A percentile compares a stretch with the other conserved stretches of the same genome.
phyloP scores from a whole-genome alignment of 1,140 invertebrate genomes.

The Mya arenaria region DNA sequence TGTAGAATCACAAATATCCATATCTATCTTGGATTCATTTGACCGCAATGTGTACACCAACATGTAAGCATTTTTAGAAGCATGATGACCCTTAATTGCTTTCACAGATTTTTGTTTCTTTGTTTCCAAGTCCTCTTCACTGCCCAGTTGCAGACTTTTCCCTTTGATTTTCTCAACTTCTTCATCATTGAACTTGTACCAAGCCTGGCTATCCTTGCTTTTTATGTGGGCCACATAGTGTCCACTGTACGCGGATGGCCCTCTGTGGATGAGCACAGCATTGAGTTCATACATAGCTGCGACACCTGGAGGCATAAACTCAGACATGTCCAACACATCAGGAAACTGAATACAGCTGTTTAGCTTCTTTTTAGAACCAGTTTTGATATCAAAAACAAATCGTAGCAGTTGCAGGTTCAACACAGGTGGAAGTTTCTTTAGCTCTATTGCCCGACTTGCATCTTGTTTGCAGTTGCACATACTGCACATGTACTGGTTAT shows the following conservation, averaged over 20 bases:
- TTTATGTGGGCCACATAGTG: constrained; percentile 87
- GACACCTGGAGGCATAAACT: constrained; percentile 4
- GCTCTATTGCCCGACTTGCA: constrained; percentile 84
- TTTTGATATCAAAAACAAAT: constrained; percentile 87
- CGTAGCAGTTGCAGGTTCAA: constrained; percentile 87
- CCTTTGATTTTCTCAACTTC: constrained; percentile 85
- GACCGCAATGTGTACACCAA: constrained; percentile 83
- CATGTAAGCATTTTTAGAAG: constrained; percentile 86
- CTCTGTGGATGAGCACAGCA: constrained; percentile 87
- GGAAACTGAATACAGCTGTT: constrained; percentile 87
- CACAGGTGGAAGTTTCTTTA: constrained; percentile 86
- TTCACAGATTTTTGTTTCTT: constrained; percentile 67
- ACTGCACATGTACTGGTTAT: constrained; percentile 86
- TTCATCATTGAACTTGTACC: constrained; percentile 89
- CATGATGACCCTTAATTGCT: constrained; percentile 79
- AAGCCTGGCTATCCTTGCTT: constrained; percentile 83
- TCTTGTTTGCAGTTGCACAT: constrained; percentile 86
- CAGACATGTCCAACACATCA: constrained; percentile 86
- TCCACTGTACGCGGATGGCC: constrained; percentile 87
- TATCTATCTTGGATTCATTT: constrained; percentile 13
- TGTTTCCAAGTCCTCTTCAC: constrained; percentile 81
- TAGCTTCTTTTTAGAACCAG: constrained; percentile 87
- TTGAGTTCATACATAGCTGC: constrained; percentile 84
- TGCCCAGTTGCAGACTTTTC: constrained; percentile 82
- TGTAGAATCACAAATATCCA: neutral